Conservation (phyloP, 2,888 invertebrate genomes). For the Eupithecia vulgata region DNA sequence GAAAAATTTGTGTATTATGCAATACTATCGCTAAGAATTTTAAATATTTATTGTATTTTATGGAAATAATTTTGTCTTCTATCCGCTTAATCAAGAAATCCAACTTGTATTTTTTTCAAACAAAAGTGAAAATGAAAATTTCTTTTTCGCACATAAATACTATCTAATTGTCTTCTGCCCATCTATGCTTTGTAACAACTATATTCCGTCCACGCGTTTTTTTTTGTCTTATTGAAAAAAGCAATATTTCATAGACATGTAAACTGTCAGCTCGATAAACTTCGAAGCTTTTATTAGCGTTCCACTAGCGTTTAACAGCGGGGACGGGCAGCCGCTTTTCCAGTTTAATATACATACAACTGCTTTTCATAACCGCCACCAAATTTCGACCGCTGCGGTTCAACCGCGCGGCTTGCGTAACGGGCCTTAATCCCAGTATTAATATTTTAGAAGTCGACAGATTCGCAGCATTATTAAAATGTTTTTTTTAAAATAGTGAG, state of each 20-base stretch:
- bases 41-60: conserved; percentile 28
- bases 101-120: neutral
- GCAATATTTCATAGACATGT: neutral
- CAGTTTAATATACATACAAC: too few relatives aligned
- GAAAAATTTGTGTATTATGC: neutral
- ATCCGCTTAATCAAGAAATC: neutral
- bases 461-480: neutral
- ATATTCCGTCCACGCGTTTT: neutral
- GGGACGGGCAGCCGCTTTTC: too few relatives aligned
- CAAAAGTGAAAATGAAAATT: neutral
- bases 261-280: neutral
- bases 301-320: too few relatives aligned
- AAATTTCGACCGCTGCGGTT: too few relatives aligned
- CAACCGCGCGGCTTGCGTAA: too few relatives aligned
- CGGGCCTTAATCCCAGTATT: neutral
- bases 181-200: neutral
- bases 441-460: neutral
- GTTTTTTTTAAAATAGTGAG: neutral
- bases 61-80: conserved; percentile 3
- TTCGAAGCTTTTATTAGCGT: neutral
- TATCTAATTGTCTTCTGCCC: neutral
- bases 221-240: neutral
- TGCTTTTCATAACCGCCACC: too few relatives aligned
- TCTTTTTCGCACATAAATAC: conserved; percentile 1
- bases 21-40: conserved; percentile 13